A percentile compares a stretch with the other conserved stretches of the same genome.
phyloP scores from a whole-genome alignment of 2,888 invertebrate genomes.

The Scelioninae gen. 1 region DNA sequence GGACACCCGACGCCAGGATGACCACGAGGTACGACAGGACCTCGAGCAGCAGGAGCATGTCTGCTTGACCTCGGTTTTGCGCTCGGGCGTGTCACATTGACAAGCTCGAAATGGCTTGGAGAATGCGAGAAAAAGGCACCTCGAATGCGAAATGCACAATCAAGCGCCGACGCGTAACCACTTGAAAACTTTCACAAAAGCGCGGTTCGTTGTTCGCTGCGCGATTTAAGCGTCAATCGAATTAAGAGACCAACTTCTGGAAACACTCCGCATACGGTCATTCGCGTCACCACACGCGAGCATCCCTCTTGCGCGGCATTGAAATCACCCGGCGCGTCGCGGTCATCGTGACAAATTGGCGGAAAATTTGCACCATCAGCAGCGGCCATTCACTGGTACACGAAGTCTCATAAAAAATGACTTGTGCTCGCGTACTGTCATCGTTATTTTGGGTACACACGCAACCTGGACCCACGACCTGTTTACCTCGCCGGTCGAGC shows the following conservation, averaged over 20 bases:
- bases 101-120: slow-evolving; percentile 53
- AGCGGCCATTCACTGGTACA: too few relatives aligned
- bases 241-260: slow-evolving; percentile 7
- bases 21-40: slow-evolving; percentile 78
- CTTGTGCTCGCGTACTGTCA: slow-evolving; percentile 50
- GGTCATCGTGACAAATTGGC: slow-evolving; percentile 12
- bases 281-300: slow-evolving; percentile 57
- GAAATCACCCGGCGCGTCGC: slow-evolving; percentile 44
- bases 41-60: slow-evolving; percentile 77
- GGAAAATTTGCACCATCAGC: too few relatives aligned
- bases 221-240: slow-evolving; percentile 28
- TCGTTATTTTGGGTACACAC: slow-evolving; percentile 46
- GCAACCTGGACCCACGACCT: slow-evolving; percentile 73
- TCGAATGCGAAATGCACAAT: slow-evolving; percentile 52
- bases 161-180: slow-evolving; percentile 65
- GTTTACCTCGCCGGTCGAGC: slow-evolving; percentile 82
- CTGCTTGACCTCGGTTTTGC: slow-evolving; percentile 65
- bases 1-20: slow-evolving; percentile 75
- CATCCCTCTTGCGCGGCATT: slow-evolving; percentile 62
- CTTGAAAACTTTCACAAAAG: slow-evolving; percentile 69
- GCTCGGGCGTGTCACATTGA: slow-evolving; percentile 74
- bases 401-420: too few relatives aligned
- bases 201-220: slow-evolving; percentile 38
- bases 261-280: slow-evolving; percentile 53
- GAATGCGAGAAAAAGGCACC: slow-evolving; percentile 46